Base-by-base conservation (phyloP, 2,888 invertebrate genomes). In the Falcaria lacertinaria region DNA sequence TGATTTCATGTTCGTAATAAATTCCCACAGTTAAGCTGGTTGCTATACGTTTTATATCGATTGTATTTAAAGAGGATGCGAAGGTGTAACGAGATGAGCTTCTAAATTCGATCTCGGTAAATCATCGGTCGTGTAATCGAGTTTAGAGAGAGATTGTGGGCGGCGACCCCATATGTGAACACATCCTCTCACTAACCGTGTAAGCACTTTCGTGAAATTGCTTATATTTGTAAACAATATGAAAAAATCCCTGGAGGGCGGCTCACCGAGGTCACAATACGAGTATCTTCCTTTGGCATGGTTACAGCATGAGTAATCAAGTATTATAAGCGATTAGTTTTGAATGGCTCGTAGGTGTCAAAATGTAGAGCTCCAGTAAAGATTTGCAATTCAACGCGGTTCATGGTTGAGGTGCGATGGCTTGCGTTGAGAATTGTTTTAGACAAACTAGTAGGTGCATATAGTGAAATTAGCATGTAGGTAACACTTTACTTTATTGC, bases 71-170 rank as follows among this genome's bases (percentile, higher is more conserved):
- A 60, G 55, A 77, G 72, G 74, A 79, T 74, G 68, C 69, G 64
- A 74, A 73, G 71, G 67, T 77, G 78, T 80, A 81, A 79, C 80
- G 74, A 74, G 74, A 73, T 68, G 69, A 71, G 77, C 64, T 81
- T 79, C 74, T 71, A 80, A 83, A 88, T 85, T 83, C 85, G 79
- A 85, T 88, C 74, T 78, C 80, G 62, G 81, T 89, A 88, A 89
- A 89, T 89, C 84, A 88, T 88, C 80, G 82, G 62, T 77, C 74
- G 73, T 68, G 79, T 88, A 88, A 88, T 87, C 84, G 82, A 85
- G 83, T 87, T 85, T 85, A 80, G 81, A 81, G 78, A 76, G 71
- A 79, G 74, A 79, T 80, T 72, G 84, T 82, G 87, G 88, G 86
- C 83, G 85, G 78, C 56, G 72, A 74, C 75, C 78, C 80, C 80